phyloP scores from a whole-genome alignment of 2,888 invertebrate species.

The Rotaria magnacalcarata region DNA sequence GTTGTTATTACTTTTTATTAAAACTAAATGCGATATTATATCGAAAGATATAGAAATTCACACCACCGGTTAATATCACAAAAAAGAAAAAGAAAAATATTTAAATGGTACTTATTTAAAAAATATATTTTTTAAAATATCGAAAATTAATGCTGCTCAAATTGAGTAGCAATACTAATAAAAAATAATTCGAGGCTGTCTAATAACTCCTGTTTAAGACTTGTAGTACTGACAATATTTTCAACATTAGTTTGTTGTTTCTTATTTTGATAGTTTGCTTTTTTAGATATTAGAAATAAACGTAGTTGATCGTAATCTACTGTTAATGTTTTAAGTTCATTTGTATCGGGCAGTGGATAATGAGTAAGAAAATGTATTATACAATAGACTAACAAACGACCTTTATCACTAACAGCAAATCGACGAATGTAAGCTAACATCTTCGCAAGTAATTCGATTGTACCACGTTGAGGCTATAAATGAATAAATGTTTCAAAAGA shows the following conservation, averaged over 20 bases:
- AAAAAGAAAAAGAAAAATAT: background rate
- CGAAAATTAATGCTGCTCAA: background rate
- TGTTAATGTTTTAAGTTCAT: background rate
- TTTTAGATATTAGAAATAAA: background rate
- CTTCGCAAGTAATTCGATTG: background rate
- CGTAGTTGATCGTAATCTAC: background rate
- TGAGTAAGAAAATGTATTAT: slow-evolving; percentile 19
- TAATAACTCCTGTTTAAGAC: background rate
- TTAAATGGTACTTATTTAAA: background rate
- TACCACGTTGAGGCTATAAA: background rate
- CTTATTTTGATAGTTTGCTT: background rate
- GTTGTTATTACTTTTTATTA: background rate
- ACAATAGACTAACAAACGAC: background rate
- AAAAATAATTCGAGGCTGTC: background rate
- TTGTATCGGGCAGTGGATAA: background rate
- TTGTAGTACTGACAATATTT: background rate
- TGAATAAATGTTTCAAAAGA: background rate
- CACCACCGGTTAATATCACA: background rate
- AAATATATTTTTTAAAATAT: background rate
- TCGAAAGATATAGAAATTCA: background rate
- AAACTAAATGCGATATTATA: background rate
- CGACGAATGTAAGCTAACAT: slow-evolving; percentile 5
- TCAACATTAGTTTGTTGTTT: background rate
- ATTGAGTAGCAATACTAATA: background rate
- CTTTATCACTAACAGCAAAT: background rate